A percentile compares a stretch with the other conserved stretches of the same genome.
phyloP scores from a whole-genome alignment of 2,113 vertebrate species.

The Dermatemys mawii region DNA sequence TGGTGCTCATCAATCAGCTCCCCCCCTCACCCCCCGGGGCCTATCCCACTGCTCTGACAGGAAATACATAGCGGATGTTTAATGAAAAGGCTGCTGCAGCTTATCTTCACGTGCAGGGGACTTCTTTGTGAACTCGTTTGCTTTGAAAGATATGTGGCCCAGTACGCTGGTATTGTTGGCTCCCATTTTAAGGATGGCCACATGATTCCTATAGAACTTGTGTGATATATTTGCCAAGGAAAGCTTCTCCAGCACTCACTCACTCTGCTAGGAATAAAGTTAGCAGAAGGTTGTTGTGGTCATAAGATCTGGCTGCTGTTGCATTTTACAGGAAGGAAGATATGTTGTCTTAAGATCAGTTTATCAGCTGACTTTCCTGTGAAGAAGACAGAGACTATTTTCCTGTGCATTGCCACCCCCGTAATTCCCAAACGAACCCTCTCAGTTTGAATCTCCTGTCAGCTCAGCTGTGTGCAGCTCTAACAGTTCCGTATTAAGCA shows the following conservation, averaged over 20 bases:
- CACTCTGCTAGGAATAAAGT: conserved; percentile 29
- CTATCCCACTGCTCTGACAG: not conserved
- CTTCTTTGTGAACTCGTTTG: conserved; percentile 45
- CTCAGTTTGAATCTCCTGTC: conserved; percentile 60
- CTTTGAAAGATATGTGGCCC: conserved; percentile 51
- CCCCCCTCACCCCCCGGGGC: not conserved
- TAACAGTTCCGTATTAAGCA: conserved; percentile 72
- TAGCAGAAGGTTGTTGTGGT: conserved; percentile 58
- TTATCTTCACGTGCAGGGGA: conserved; percentile 61
- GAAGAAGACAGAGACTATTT: conserved; percentile 72
- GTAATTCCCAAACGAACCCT: conserved; percentile 75
- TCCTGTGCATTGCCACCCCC: conserved; percentile 78
- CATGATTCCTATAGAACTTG: conserved; percentile 59
- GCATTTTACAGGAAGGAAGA: conserved; percentile 81
- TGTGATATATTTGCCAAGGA: conserved; percentile 27
- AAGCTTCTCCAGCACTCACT: conserved; percentile 5
- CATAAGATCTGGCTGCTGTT: conserved; percentile 71
- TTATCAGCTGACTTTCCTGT: conserved; percentile 82
- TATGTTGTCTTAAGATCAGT: conserved; percentile 76
- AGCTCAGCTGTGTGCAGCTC: conserved; percentile 63
- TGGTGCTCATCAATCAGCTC: not conserved
- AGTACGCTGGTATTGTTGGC: conserved; percentile 61
- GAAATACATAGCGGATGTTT: conserved; percentile 66
- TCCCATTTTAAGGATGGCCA: conserved; percentile 2
- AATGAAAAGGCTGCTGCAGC: conserved; percentile 60